Percentiles rank a stretch among this genome's conserved stretches.
Conservation (phyloP, 2,797 vertebrate species). For the Scolopax bukidnonensis region DNA sequence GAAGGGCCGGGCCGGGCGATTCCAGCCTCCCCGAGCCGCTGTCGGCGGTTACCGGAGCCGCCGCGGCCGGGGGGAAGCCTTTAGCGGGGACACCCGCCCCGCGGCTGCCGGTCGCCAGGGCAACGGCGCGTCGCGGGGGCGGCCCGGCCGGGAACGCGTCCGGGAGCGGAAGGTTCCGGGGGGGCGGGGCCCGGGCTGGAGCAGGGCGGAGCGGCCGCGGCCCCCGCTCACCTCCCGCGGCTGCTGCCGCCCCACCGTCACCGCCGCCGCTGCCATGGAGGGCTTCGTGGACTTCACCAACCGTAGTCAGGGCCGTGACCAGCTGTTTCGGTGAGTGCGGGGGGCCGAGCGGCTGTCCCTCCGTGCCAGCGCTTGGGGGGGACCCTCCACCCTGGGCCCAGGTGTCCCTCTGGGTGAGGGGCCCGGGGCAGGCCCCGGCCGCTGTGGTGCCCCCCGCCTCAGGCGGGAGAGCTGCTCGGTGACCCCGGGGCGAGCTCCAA, state of each 20-base stretch:
- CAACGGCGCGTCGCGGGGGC: not conserved
- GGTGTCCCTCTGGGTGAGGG: not conserved
- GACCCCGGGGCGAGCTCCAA: not conserved
- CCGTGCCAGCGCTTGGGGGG: not conserved
- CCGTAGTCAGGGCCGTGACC: conserved; percentile 91
- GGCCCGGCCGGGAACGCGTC: not conserved
- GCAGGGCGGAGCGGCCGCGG: not conserved
- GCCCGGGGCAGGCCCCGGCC: not conserved
- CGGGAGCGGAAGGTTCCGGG: not conserved
- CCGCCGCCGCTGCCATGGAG: conserved; percentile 80
- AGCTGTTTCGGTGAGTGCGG: conserved; percentile 86
- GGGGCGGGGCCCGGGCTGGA: not conserved
- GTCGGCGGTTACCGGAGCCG: accelerated
- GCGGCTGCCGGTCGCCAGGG: conserved; percentile 8
- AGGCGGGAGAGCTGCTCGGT: not conserved
- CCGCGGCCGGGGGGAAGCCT: not conserved
- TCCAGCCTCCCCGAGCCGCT: not conserved
- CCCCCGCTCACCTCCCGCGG: not conserved
- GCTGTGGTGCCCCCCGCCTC: not conserved
- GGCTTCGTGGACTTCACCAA: conserved; percentile 81
- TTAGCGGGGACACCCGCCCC: not conserved
- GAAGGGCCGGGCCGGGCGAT: not conserved
- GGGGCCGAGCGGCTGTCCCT: too few species aligned
- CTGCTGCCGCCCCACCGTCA: not conserved
- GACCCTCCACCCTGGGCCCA: not conserved